Conservation (phyloP, 2,888 invertebrate species). For the Schizotus pectinicornis region DNA sequence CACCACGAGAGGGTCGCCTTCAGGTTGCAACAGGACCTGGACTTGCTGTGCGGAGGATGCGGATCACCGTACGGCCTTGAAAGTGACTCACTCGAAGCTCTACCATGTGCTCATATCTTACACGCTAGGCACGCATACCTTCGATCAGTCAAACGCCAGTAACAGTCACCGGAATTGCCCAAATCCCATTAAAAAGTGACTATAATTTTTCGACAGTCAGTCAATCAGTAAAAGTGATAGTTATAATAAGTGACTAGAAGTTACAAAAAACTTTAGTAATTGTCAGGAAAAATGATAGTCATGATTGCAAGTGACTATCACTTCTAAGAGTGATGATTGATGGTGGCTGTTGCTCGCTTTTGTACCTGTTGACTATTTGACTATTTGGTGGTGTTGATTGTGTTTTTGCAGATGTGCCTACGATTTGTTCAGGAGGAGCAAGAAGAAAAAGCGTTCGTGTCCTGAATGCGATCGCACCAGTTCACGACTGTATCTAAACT, state of each 20-base stretch:
- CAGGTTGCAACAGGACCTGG: slow-evolving; percentile 70
- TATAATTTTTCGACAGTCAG: too few species aligned
- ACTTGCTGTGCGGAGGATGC: slow-evolving; percentile 82
- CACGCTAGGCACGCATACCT: slow-evolving; percentile 78
- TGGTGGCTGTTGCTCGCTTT: not conserved
- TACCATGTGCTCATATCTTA: slow-evolving; percentile 87
- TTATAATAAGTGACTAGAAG: too few species aligned
- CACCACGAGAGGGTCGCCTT: slow-evolving; percentile 76
- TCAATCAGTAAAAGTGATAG: too few species aligned
- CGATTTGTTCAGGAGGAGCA: slow-evolving; percentile 67
- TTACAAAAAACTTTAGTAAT: too few species aligned
- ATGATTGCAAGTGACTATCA: too few species aligned
- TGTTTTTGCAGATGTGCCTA: slow-evolving; percentile 66
- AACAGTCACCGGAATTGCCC: too few species aligned
- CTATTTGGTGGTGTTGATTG: too few species aligned
- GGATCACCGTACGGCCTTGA: slow-evolving; percentile 78
- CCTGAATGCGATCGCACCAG: slow-evolving; percentile 74
- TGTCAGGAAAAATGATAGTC: too few species aligned
- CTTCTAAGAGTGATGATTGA: not conserved
- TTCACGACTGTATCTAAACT: slow-evolving; percentile 68
- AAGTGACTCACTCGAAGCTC: slow-evolving; percentile 76
- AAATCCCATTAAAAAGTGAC: too few species aligned
- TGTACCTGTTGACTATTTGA: too few species aligned
- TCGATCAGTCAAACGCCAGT: too few species aligned
- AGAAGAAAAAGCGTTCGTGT: slow-evolving; percentile 69